Percentiles rank a stretch among this genome's conserved stretches.
These are phyloP conservation scores for Eupleurogrammus muticus DNA, from an alignment of 2,797 vertebrate genomes.

Conservation along the genomic window DNA sequence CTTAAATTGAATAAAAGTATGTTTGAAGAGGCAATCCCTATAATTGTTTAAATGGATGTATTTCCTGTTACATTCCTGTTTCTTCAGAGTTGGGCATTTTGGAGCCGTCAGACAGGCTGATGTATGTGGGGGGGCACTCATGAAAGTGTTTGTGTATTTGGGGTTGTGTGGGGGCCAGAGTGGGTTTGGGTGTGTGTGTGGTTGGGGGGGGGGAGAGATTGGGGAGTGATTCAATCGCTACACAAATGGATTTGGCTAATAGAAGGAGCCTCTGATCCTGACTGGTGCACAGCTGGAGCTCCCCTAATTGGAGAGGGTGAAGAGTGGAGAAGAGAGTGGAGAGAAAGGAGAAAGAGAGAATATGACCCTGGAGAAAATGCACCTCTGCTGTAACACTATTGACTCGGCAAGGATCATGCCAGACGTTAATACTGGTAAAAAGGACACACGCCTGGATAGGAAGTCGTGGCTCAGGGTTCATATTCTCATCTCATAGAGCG, in stretches of 20 bases:
- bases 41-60: neutral
- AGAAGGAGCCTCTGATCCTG: slow-evolving; percentile 85
- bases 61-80: slow-evolving; percentile 14
- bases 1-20: neutral
- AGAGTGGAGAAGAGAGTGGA: slow-evolving; percentile 68
- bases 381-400: slow-evolving; percentile 55
- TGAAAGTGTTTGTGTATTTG: slow-evolving; percentile 62
- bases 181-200: slow-evolving; percentile 68
- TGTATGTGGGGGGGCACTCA: slow-evolving; percentile 6
- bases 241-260: slow-evolving; percentile 87
- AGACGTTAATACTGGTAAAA: slow-evolving; percentile 43
- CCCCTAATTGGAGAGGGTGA: slow-evolving; percentile 84
- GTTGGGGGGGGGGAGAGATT: slow-evolving; percentile 64
- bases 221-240: slow-evolving; percentile 84
- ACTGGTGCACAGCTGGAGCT: slow-evolving; percentile 85
- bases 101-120: slow-evolving; percentile 18
- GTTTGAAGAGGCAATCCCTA: neutral
- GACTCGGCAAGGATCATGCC: slow-evolving; percentile 49
- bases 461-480: slow-evolving; percentile 25
- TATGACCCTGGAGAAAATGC: slow-evolving; percentile 63
- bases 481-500: slow-evolving; percentile 35
- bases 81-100: slow-evolving; percentile 7
- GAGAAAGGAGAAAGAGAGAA: slow-evolving; percentile 71
- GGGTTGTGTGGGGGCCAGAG: slow-evolving; percentile 58
- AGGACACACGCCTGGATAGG: slow-evolving; percentile 21